Evolutionary conservation across 2,888 invertebrate species (phyloP).

Genomic region (Adelphocoris suturalis): DNA sequence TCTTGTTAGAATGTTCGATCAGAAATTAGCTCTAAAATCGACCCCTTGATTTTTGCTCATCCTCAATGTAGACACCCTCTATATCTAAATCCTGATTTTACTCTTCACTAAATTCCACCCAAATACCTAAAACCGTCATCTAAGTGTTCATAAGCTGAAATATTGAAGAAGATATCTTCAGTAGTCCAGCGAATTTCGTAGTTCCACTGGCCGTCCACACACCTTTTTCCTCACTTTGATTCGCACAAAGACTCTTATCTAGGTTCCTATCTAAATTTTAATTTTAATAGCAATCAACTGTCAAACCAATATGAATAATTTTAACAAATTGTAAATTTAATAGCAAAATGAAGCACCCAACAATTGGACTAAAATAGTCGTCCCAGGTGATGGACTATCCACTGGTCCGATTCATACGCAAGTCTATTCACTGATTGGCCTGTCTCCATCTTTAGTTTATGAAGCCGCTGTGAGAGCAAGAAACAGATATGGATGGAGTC

Average conservation of each 20-base stretch:
- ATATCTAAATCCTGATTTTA: too few relatives aligned
- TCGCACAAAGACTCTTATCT: not conserved
- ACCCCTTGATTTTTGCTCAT: too few relatives aligned
- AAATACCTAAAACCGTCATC: too few relatives aligned
- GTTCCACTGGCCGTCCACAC: too few relatives aligned
- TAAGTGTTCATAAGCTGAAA: too few relatives aligned
- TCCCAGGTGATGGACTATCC: conserved; percentile 82
- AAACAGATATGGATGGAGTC: conserved; percentile 92
- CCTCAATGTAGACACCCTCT: too few relatives aligned
- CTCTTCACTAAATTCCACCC: too few relatives aligned
- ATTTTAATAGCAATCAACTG: not conserved
- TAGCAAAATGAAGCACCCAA: conserved; percentile 72
- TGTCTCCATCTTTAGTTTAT: conserved; percentile 87
- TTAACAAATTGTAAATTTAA: not conserved
- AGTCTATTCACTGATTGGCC: conserved; percentile 86
- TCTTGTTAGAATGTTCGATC: too few relatives aligned
- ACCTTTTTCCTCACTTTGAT: too few relatives aligned
- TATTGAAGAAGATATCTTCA: too few relatives aligned
- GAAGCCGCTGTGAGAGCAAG: conserved; percentile 89
- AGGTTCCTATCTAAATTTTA: not conserved
- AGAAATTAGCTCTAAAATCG: too few relatives aligned
- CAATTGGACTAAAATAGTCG: conserved; percentile 85
- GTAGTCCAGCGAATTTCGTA: too few relatives aligned
- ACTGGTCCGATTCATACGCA: conserved; percentile 88
- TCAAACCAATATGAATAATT: not conserved